A percentile compares a stretch with the other conserved stretches of the same genome.
Conservation (phyloP, 2,888 invertebrate species). For the Malacosoma neustria region DNA sequence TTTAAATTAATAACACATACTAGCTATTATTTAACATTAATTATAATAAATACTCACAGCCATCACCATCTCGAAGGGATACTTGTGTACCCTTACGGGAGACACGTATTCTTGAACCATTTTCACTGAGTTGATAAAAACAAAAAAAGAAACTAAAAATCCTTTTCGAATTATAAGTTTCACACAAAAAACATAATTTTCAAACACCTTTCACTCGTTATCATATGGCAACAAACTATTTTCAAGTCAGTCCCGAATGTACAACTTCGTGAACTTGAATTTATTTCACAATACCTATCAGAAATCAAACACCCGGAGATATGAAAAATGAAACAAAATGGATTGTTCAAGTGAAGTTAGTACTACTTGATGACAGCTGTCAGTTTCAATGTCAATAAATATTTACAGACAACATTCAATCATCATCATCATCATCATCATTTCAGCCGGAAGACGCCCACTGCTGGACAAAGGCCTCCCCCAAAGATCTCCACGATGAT, state of each 20-base stretch:
- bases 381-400: not conserved
- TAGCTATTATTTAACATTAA: not conserved
- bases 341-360: slow-evolving; percentile 41
- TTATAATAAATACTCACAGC: slow-evolving; percentile 79
- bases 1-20: not conserved
- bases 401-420: no score
- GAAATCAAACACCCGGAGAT: no score
- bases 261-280: slow-evolving; percentile 42
- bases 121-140: slow-evolving; percentile 40
- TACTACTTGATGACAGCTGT: not conserved
- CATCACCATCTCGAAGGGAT: slow-evolving; percentile 97
- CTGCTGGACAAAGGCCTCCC: no score
- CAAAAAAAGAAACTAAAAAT: slow-evolving; percentile 40
- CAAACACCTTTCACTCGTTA: slow-evolving; percentile 44
- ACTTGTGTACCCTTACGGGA: slow-evolving; percentile 95
- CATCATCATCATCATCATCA: no score
- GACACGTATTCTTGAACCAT: slow-evolving; percentile 98
- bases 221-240: slow-evolving; percentile 42
- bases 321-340: slow-evolving; percentile 34
- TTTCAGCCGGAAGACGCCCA: no score
- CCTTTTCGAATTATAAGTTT: slow-evolving; percentile 28
- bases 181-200: slow-evolving; percentile 52
- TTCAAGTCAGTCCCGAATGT: slow-evolving; percentile 31
- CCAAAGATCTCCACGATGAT: no score
- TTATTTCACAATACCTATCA: slow-evolving; percentile 11